Evolutionary conservation across 2,888 invertebrate species (phyloP).

Genomic region (Phengaris alcon): DNA sequence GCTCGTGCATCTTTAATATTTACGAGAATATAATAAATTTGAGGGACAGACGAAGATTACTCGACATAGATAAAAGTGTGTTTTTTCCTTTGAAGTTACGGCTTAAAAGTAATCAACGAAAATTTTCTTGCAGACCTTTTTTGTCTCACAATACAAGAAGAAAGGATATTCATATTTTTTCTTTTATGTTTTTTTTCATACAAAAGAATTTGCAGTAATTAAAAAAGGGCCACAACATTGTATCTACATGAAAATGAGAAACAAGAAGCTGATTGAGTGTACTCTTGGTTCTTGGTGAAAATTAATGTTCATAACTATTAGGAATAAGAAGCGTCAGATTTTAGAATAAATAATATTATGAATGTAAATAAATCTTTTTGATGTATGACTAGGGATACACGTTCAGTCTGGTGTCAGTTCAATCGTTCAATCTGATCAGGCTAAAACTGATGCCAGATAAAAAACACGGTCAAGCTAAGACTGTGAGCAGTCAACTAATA

Average conservation of each 20-base stretch:
- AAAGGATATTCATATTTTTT: constrained; percentile 5
- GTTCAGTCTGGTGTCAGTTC: no score
- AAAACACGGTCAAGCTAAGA: no score
- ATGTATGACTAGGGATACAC: no score
- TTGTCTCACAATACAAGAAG: not conserved
- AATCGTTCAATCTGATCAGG: no score
- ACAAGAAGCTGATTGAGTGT: no score
- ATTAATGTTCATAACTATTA: no score
- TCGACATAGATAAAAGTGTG: constrained; percentile 15
- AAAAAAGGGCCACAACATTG: not conserved
- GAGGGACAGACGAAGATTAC: constrained; percentile 20
- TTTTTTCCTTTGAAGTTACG: constrained; percentile 25
- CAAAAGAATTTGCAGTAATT: constrained; percentile 13
- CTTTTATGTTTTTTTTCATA: constrained; percentile 3
- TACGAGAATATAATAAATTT: not conserved
- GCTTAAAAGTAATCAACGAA: constrained; percentile 28
- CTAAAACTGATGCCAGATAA: no score
- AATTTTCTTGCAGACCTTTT: constrained; percentile 9
- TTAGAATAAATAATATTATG: no score
- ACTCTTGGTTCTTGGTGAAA: no score
- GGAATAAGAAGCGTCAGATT: no score
- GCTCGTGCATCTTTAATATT: not conserved
- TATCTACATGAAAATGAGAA: not conserved
- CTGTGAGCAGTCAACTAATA: no score
- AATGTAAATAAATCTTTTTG: no score